Base-by-base conservation (phyloP, 2,113 vertebrate species). In the Fulica atra region DNA sequence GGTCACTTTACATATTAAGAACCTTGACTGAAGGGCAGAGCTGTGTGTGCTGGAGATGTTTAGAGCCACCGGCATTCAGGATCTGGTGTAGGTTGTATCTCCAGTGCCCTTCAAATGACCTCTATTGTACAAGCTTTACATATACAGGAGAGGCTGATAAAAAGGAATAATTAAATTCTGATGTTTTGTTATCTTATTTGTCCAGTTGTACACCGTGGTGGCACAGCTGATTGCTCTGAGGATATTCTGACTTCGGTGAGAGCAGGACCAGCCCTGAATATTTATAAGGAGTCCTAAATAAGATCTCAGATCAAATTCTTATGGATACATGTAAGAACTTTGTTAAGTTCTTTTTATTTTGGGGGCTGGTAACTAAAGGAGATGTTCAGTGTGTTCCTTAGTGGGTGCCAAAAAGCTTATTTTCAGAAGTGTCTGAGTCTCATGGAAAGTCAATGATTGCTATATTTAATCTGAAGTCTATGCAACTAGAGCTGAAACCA, bases 361-460 rank as follows among this genome's bases (percentile, higher is more conserved):
- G 76, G 83, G 86, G 80, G 29, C 72, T 78, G 44, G 86, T 81
- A 94, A 81, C 86, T 81, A 72, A 89, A 95, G 90, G 88, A 89
- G 94, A 92, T 93, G 89, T 74, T 93, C 88, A 78, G 72, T 83
- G 83, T 96, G 92, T 95, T 95, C 95, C 86, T 74, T 51, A 48
- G 56, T 28, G 80, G 29, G 69, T 97, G 91, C 88, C 96, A 95
- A 81, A 92, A 77, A 44, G 7, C 42, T 94, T 86, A 83, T 95
- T 96, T 97, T 96, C 92, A 95, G 79, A 92, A 92, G 82, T 86
- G 88, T 86, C 69, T 92, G 40, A 80, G 91, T 66, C 70, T 92
- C 88, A n/a, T 60, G 53, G 88, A 71, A 88, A 96, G 71, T 81
- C 88, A 90, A 26, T 73, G 79, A 26, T 57, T 60, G 72, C 68